Percentiles rank a stretch among this genome's conserved stretches.
Evolutionary conservation across 2,888 invertebrate genomes (phyloP).

Genomic region (Aleiodes alternator): DNA sequence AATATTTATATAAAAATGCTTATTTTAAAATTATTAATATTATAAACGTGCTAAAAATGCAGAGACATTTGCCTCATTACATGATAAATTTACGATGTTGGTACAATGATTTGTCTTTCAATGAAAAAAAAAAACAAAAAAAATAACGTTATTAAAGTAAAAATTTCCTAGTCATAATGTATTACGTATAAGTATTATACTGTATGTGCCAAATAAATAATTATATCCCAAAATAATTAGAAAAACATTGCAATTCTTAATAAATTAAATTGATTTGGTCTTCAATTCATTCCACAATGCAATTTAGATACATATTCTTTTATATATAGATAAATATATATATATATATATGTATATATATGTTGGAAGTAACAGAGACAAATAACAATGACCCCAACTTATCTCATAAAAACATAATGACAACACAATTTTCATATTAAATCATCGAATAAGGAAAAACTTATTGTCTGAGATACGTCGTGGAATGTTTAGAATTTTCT

Average conservation of each 20-base stretch:
- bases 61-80: constrained; percentile 38
- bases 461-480: constrained; percentile 20
- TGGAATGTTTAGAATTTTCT: not conserved
- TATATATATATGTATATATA: too few species aligned
- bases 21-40: constrained; percentile 46
- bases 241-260: not conserved
- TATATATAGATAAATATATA: too few species aligned
- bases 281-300: not conserved
- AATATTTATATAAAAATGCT: constrained; percentile 40
- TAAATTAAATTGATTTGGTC: not conserved
- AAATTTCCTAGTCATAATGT: constrained; percentile 52
- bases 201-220: constrained; percentile 65
- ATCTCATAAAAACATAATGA: too few species aligned
- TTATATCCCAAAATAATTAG: constrained; percentile 42
- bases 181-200: constrained; percentile 57
- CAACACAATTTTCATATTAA: not conserved
- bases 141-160: too few species aligned
- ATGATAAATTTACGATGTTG: constrained; percentile 32
- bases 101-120: constrained; percentile 53
- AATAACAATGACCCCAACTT: too few species aligned
- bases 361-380: too few species aligned
- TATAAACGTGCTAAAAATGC: constrained; percentile 30
- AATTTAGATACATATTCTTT: not conserved
- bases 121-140: constrained; percentile 58
- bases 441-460: not conserved